A percentile compares a stretch with the other conserved stretches of the same genome.
phyloP scores from a whole-genome alignment of 2,113 vertebrate genomes.

The Syrrhaptes paradoxus region DNA sequence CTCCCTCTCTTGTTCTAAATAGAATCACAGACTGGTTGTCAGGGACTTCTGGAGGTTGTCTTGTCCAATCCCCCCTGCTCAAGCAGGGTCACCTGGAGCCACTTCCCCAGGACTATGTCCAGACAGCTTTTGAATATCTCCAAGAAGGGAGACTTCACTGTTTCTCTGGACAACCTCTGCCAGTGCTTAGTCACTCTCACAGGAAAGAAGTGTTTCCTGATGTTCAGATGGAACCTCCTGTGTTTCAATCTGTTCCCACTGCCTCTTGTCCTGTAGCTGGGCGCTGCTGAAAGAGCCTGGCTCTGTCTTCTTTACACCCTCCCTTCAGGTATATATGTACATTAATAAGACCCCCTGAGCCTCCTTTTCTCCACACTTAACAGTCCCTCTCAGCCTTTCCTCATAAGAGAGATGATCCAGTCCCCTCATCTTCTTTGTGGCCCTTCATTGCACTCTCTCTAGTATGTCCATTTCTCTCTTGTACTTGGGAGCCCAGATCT shows the following conservation, averaged over 20 bases:
- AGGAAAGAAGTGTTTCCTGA: not conserved
- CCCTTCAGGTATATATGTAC: not conserved
- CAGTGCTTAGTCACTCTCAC: not conserved
- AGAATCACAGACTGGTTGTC: not conserved
- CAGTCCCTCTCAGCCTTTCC: not conserved
- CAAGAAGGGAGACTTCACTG: not conserved
- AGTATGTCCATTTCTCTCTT: too few relatives aligned
- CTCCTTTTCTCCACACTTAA: not conserved
- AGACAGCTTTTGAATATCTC: not conserved
- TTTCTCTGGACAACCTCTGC: not conserved
- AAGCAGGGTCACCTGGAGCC: not conserved
- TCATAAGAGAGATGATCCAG: not conserved
- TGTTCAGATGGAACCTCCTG: not conserved
- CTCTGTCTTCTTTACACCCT: not conserved
- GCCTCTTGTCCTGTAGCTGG: not conserved
- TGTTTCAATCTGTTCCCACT: not conserved
- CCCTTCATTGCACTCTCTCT: accelerated
- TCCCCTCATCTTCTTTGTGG: not conserved
- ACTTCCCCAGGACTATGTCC: not conserved
- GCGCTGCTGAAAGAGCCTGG: not conserved
- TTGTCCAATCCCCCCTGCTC: not conserved
- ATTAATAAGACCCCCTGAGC: not conserved
- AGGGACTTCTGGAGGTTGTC: not conserved
- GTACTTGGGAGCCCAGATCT: not conserved
- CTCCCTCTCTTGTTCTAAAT: not conserved